phyloP scores from a whole-genome alignment of 2,888 invertebrate species.

The Melinopterus prodromus region DNA sequence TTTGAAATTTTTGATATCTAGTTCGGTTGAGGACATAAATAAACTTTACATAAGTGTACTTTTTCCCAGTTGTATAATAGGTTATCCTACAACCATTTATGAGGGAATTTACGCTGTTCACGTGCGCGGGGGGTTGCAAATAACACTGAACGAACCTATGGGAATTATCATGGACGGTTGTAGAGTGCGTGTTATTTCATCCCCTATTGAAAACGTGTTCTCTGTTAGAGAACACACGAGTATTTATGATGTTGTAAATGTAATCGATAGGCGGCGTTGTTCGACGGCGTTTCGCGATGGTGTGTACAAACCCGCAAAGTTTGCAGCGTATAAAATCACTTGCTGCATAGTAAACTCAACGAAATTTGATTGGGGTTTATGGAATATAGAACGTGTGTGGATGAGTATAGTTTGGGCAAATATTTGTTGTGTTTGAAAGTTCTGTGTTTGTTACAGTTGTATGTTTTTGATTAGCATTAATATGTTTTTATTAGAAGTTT shows the following conservation, averaged over 20 bases:
- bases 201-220: conserved; percentile 33
- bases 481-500: too few relatives aligned
- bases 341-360: neutral
- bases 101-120: conserved; percentile 5
- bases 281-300: neutral
- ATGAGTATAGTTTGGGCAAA: neutral
- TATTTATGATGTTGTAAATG: conserved; percentile 44
- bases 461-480: too few relatives aligned
- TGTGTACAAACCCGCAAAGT: neutral
- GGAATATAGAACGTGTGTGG: neutral
- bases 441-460: too few relatives aligned
- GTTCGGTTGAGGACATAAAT: too few relatives aligned
- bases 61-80: neutral
- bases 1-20: too few relatives aligned
- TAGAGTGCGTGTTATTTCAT: conserved; percentile 31
- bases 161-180: neutral
- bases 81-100: conserved; percentile 18
- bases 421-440: neutral
- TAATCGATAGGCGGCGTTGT: conserved; percentile 38
- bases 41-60: neutral
- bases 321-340: neutral
- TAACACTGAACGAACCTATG: conserved; percentile 20
- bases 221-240: conserved; percentile 27
- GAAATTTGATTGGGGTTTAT: too few relatives aligned
- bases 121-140: neutral